Conservation (phyloP, 2,113 vertebrate genomes). For the Lasiurus borealis region DNA sequence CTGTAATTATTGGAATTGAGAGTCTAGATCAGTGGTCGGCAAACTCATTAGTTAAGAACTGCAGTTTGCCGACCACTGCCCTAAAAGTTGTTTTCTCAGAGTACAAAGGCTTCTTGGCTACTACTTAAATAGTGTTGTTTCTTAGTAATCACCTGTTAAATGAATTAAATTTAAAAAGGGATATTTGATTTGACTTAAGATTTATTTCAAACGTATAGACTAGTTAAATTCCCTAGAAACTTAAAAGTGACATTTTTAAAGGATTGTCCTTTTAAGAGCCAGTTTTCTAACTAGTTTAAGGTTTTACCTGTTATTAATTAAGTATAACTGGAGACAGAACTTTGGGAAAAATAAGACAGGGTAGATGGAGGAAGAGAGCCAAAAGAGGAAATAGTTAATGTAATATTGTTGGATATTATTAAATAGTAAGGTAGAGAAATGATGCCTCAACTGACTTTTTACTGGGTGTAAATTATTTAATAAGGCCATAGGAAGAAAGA, state of each 20-base stretch:
- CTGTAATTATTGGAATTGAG: too few relatives aligned
- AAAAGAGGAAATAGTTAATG: background rate
- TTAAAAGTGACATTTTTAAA: conserved; percentile 35
- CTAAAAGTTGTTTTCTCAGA: conserved; percentile 43
- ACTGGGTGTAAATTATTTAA: conserved; percentile 19
- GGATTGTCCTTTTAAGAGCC: background rate
- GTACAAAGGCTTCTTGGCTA: background rate
- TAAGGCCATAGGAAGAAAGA: background rate
- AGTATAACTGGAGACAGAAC: background rate
- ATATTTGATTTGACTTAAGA: conserved; percentile 1
- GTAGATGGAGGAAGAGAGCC: background rate
- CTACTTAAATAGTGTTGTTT: conserved; percentile 26
- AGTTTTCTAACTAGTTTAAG: conserved; percentile 26
- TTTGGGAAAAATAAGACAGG: background rate
- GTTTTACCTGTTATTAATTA: conserved; percentile 1
- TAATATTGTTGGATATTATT: background rate
- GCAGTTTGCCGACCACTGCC: background rate
- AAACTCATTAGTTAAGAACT: too few relatives aligned
- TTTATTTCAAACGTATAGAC: conserved; percentile 37
- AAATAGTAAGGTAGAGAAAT: conserved; percentile 4
- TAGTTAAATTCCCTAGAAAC: background rate
- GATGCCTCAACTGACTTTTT: background rate
- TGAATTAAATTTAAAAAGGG: conserved; percentile 38
- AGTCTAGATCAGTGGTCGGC: too few relatives aligned
- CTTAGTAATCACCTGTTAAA: background rate